A percentile compares a stretch with the other conserved stretches of the same genome.
phyloP scores from a whole-genome alignment of 1,140 invertebrate species.

The Hylaeus volcanicus region DNA sequence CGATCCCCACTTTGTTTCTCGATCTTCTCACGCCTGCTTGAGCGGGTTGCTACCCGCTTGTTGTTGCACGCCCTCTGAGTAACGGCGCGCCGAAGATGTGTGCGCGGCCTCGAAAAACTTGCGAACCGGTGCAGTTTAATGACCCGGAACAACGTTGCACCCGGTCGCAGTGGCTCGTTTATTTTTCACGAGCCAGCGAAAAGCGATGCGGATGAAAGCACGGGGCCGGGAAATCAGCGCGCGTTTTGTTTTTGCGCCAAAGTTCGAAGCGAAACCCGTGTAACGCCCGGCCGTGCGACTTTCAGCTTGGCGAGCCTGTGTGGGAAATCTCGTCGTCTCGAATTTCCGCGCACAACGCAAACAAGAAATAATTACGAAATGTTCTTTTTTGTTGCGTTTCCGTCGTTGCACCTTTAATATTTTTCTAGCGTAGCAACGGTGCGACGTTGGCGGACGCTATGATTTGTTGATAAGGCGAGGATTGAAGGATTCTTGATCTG shows the following conservation, averaged over 20 bases:
- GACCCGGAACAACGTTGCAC: constrained; percentile 60
- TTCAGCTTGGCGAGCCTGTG: neutral
- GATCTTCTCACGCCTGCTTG: neutral
- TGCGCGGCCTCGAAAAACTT: constrained; percentile 58
- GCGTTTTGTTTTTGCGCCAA: constrained; percentile 1
- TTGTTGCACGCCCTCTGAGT: constrained; percentile 18
- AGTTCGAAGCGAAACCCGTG: neutral
- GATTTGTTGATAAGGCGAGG: no score
- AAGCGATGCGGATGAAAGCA: constrained; percentile 6
- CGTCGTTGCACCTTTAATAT: no score
- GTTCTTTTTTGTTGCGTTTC: no score
- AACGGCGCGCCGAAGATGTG: neutral
- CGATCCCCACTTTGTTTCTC: neutral
- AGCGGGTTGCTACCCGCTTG: neutral
- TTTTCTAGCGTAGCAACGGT: no score
- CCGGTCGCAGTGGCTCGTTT: constrained; percentile 57
- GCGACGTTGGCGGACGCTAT: no score
- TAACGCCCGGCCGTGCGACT: neutral
- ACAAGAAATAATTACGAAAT: no score
- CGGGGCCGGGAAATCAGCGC: neutral
- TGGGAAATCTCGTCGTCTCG: neutral
- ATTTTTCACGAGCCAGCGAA: constrained; percentile 52
- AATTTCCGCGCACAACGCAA: no score
- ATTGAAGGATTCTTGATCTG: no score
- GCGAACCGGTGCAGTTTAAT: constrained; percentile 56